Evolutionary conservation across 2,888 invertebrate species (phyloP), one percentile per base, ranked within the genome.

Genomic region (Willowsia nigromaculata): DNA sequence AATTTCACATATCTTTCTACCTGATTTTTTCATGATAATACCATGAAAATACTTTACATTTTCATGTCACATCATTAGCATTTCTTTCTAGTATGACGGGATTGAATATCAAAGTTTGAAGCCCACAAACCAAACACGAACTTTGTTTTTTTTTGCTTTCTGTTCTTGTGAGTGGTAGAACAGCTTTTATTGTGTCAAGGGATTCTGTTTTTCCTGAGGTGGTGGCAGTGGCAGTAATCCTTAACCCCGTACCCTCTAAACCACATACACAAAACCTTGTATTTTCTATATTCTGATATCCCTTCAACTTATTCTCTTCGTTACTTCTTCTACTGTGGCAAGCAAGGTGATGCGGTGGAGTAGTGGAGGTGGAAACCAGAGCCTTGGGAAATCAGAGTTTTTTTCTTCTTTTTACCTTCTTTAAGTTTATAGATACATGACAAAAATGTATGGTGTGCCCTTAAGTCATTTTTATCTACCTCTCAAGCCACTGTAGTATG

Each of bases 381-480:
- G 82, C 50, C 82, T 30, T 82, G 82, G 82, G 82, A 82, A 82
- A 82, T 82, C 81, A 81, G 27, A 59, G 80, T 37, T 33, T 18
- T 18, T 18, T 78, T 27, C 47, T 37, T 71, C 18, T 40, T 71
- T 37, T 40, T 37, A 62, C 62, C 62, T 62, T 30, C 25, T 59
- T 59, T 59, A 11, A 15, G n/a, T 59, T 62, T 62, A 62, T 30
- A 25, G 62, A n/a, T 30, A 30, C 62, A 62, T 22, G 62, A 62
- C 62, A 62, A 62, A 62, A 62, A 62, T 62, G 30, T 62, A 62
- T 15, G 62, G 33, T 30, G 30, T 62, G 62, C 62, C 62, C 62
- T 30, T 62, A 62, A 62, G 62, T 59, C 62, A 62, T 62, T 62
- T 62, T 62, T 62, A 62, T 62, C 62, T 62, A 15, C 13, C 30